phyloP scores from a whole-genome alignment of 2,113 vertebrate genomes.

The Bos javanicus region DNA sequence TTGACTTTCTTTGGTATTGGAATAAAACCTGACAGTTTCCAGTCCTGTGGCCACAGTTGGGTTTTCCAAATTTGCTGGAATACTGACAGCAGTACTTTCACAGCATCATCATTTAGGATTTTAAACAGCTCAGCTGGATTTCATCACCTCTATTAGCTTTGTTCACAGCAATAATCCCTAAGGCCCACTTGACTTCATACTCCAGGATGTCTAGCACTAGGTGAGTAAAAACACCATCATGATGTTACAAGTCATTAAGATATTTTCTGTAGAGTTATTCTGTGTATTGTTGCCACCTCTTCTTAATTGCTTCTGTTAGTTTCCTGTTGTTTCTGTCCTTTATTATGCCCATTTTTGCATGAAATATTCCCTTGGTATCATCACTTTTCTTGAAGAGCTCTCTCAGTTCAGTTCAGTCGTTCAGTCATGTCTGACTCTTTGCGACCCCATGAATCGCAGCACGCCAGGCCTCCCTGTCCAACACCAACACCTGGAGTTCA shows the following conservation, averaged over 20 bases:
- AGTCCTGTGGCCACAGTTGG: not conserved
- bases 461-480: no score
- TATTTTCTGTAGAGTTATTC: not conserved
- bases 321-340: not conserved
- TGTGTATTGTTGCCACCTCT: not conserved
- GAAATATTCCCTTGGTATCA: not conserved
- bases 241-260: not conserved
- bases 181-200: not conserved
- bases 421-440: no score
- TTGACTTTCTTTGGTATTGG: not conserved
- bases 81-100: not conserved
- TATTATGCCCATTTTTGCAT: not conserved
- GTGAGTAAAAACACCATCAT: not conserved
- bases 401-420: not conserved
- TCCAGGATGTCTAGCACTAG: not conserved
- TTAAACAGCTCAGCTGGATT: not conserved
- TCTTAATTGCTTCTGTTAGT: not conserved
- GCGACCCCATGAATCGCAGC: no score
- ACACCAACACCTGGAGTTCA: no score
- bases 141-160: not conserved
- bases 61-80: not conserved
- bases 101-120: not conserved
- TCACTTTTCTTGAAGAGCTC: not conserved
- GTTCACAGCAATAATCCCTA: not conserved
- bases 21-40: not conserved